Conservation (phyloP, 2,797 vertebrate species). For the Discoglossus pictus region DNA sequence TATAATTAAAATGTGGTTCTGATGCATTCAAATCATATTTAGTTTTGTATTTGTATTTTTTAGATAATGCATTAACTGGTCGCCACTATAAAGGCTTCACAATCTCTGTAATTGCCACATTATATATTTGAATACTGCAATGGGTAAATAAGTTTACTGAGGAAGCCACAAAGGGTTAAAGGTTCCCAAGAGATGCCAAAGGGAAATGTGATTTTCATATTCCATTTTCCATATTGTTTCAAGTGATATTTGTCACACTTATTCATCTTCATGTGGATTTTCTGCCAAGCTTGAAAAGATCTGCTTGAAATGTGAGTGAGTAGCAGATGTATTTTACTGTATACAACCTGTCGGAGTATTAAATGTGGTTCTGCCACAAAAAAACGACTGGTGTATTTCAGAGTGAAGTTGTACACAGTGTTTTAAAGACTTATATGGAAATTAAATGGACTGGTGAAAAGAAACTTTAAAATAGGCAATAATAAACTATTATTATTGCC, state of each 20-base stretch:
- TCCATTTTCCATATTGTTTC: conserved; percentile 7
- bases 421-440: no score
- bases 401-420: no score
- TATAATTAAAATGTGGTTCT: no score
- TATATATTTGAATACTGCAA: background rate
- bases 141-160: background rate
- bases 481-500: no score
- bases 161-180: conserved; percentile 16
- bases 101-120: no score
- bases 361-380: conserved; percentile 19
- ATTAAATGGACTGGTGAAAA: no score
- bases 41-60: no score
- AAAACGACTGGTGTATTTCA: no score
- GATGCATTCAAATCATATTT: background rate
- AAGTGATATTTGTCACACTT: conserved; percentile 30
- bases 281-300: conserved; percentile 33
- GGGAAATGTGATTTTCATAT: background rate
- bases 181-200: background rate
- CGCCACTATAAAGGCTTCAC: no score
- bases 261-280: conserved; percentile 24
- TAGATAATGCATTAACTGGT: no score
- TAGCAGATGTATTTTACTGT: conserved; percentile 32
- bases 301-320: conserved; percentile 16
- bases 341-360: conserved; percentile 36
- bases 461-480: no score